These are phyloP conservation scores for Pedetes capensis DNA, from an alignment of 2,113 vertebrate genomes.

Conservation along the genomic window DNA sequence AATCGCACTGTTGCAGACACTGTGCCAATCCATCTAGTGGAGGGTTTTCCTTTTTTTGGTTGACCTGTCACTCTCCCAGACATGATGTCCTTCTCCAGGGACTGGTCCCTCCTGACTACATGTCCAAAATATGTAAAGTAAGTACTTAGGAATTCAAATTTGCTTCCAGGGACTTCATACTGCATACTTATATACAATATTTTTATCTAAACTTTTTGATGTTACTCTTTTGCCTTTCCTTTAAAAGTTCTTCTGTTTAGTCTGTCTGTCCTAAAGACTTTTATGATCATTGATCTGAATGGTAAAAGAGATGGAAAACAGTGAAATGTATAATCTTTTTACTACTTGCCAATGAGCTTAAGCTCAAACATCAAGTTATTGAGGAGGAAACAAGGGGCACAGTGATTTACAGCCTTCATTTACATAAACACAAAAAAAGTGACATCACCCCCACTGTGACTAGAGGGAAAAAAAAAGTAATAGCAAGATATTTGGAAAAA, in stretches of 20 bases:
- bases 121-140: too few relatives aligned
- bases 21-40: too few relatives aligned
- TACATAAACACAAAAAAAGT: background rate
- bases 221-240: background rate
- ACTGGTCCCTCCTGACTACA: too few relatives aligned
- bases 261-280: background rate
- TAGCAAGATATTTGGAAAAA: background rate
- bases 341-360: background rate
- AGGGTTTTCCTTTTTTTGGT: too few relatives aligned
- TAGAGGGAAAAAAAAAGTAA: background rate
- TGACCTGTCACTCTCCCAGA: too few relatives aligned
- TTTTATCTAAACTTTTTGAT: slow-evolving; percentile 11
- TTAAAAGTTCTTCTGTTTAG: background rate
- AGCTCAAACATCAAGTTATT: background rate
- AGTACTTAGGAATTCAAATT: slow-evolving; percentile 23
- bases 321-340: background rate
- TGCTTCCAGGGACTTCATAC: background rate
- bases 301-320: background rate
- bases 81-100: too few relatives aligned
- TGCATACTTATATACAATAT: background rate
- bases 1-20: too few relatives aligned
- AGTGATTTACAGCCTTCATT: background rate
- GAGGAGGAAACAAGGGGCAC: background rate
- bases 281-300: background rate
- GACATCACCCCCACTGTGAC: background rate